phyloP scores from a whole-genome alignment of 2,888 invertebrate species.

The Deilephila porcellus region DNA sequence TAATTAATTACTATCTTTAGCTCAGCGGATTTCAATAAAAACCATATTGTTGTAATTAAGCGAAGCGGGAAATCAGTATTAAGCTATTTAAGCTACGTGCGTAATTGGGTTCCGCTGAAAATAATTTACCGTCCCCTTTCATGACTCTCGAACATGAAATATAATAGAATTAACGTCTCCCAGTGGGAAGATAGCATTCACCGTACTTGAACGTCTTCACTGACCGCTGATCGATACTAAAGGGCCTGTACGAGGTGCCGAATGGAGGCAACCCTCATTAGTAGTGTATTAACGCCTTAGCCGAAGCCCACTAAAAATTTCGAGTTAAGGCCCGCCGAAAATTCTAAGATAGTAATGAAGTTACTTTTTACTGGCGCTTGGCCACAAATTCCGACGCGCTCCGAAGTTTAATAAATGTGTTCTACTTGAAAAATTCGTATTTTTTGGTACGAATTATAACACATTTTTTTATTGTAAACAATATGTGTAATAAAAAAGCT shows the following conservation, averaged over 20 bases:
- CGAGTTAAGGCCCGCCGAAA: not conserved
- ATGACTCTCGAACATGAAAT: not conserved
- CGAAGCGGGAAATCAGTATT: not conserved
- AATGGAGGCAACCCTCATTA: slow-evolving; percentile 15
- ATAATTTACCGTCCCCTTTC: not conserved
- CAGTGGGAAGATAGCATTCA: not conserved
- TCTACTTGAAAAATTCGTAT: not conserved
- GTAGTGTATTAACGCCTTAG: slow-evolving; percentile 10
- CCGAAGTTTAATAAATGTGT: not conserved
- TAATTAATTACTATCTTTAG: not conserved
- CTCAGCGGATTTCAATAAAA: not conserved
- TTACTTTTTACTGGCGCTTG: not conserved
- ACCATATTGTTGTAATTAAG: not conserved
- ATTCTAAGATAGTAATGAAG: slow-evolving; percentile 1
- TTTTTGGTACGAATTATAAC: not conserved
- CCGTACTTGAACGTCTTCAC: slow-evolving; percentile 5
- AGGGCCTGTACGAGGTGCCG: not conserved
- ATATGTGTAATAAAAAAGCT: too few relatives aligned
- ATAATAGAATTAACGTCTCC: slow-evolving; percentile 7
- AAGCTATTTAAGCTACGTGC: slow-evolving; percentile 4
- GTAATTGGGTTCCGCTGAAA: slow-evolving; percentile 14
- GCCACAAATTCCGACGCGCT: not conserved
- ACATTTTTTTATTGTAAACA: too few relatives aligned
- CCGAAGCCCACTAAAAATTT: not conserved
- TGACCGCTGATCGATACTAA: slow-evolving; percentile 23